Conservation (phyloP, 2,797 vertebrate genomes). For the Hydrolagus colliei region DNA sequence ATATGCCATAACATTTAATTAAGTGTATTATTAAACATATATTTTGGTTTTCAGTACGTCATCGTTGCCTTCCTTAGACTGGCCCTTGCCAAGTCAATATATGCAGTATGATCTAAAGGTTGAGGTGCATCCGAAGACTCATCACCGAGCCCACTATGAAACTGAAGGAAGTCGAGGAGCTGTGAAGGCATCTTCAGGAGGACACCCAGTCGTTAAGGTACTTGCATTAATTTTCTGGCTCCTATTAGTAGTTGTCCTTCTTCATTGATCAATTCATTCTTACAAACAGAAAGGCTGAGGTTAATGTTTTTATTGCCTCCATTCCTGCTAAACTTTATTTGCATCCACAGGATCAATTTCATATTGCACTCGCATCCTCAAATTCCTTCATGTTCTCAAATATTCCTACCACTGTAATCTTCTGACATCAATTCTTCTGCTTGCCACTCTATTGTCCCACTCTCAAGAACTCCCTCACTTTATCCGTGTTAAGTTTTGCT, state of each 20-base stretch:
- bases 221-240: background rate
- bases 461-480: background rate
- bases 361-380: too few relatives aligned
- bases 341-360: too few relatives aligned
- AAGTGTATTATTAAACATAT: background rate
- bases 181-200: slow-evolving; percentile 85
- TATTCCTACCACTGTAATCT: too few relatives aligned
- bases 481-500: background rate
- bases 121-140: slow-evolving; percentile 96
- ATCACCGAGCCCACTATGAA: slow-evolving; percentile 97
- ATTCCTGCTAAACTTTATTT: background rate
- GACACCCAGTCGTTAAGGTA: slow-evolving; percentile 96
- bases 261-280: background rate
- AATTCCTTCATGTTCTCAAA: too few relatives aligned
- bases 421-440: too few relatives aligned
- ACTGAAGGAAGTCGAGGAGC: slow-evolving; percentile 96
- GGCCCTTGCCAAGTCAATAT: slow-evolving; percentile 88
- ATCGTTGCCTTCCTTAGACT: slow-evolving; percentile 91
- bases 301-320: background rate
- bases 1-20: background rate
- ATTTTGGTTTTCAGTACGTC: slow-evolving; percentile 73
- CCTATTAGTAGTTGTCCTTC: background rate
- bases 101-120: slow-evolving; percentile 93
- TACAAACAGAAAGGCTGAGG: background rate
- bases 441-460: too few relatives aligned